These are phyloP conservation scores for Palythoa grandis DNA, from an alignment of 92 coral and sea anemone genomes.

Conservation along the genomic window DNA sequence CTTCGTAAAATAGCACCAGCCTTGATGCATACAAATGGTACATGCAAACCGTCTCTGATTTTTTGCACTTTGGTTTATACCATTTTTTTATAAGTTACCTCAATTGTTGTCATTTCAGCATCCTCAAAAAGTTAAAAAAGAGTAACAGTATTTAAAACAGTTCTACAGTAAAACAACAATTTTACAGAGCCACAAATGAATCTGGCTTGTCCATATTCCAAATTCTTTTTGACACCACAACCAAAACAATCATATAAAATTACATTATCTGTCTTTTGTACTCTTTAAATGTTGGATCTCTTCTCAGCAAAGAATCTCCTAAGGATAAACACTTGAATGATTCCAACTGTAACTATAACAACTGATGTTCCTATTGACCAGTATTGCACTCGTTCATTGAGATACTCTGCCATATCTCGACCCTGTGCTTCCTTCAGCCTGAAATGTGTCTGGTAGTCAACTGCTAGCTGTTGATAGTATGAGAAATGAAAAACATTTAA, in stretches of 20 bases:
- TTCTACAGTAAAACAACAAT: too few species aligned
- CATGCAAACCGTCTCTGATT: neutral
- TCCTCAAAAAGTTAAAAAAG: neutral
- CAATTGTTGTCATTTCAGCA: neutral
- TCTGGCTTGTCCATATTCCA: neutral
- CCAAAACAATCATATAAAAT: neutral
- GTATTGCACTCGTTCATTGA: conserved; percentile 95
- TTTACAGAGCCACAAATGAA: neutral
- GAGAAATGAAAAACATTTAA: neutral
- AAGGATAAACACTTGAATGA: conserved; percentile 92
- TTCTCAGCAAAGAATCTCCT: conserved; percentile 96
- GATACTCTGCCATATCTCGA: conserved; percentile 95
- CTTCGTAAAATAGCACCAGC: too few species aligned
- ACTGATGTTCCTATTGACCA: conserved; percentile 99
- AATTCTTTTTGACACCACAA: neutral
- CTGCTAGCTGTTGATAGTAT: conserved; percentile 69
- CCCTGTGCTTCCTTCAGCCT: conserved; percentile 92
- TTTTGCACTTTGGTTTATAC: neutral
- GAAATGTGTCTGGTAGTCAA: conserved; percentile 97
- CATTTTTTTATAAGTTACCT: neutral
- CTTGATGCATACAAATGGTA: too few species aligned
- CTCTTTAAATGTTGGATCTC: conserved; percentile 86
- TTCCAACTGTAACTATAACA: conserved; percentile 85
- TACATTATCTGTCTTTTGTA: neutral
- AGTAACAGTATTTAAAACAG: neutral